Evolutionary conservation across 2,797 vertebrate species (phyloP).

Genomic region (Hephaestus fuliginosus): DNA sequence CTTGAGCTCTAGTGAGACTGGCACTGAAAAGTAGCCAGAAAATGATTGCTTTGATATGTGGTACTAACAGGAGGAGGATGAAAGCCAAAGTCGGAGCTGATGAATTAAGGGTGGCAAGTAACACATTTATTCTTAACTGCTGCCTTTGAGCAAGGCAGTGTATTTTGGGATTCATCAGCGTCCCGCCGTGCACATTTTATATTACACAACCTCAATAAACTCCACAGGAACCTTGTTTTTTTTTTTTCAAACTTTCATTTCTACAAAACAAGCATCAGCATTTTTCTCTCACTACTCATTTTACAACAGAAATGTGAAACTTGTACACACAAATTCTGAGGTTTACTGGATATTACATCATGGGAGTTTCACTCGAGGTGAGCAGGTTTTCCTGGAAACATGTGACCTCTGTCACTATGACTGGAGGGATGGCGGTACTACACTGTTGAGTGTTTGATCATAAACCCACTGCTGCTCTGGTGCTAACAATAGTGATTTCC

Average conservation of each 20-base stretch:
- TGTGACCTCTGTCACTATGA: slow-evolving; percentile 34
- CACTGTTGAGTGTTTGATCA: slow-evolving; percentile 20
- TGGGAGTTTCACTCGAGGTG: slow-evolving; percentile 47
- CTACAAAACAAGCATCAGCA: slow-evolving; percentile 27
- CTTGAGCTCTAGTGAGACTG: slow-evolving; percentile 63
- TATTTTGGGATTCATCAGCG: slow-evolving; percentile 47
- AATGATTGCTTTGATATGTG: slow-evolving; percentile 63
- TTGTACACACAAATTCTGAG: not conserved
- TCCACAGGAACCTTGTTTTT: slow-evolving; percentile 22
- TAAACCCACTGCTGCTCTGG: slow-evolving; percentile 30
- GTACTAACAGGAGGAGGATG: slow-evolving; percentile 63
- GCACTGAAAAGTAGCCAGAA: slow-evolving; percentile 65
- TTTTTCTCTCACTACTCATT: not conserved
- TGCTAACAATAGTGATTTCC: slow-evolving; percentile 47
- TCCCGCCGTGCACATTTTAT: slow-evolving; percentile 29
- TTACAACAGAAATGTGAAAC: slow-evolving; percentile 47
- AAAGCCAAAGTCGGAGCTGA: slow-evolving; percentile 65
- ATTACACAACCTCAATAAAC: slow-evolving; percentile 44
- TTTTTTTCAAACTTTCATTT: slow-evolving; percentile 15
- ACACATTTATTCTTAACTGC: slow-evolving; percentile 70
- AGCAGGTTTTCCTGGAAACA: slow-evolving; percentile 64
- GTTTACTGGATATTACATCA: slow-evolving; percentile 67
- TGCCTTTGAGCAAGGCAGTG: slow-evolving; percentile 74
- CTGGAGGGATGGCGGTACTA: slow-evolving; percentile 38
- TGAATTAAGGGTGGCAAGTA: slow-evolving; percentile 73